Evolutionary conservation across 2,888 invertebrate species (phyloP), one percentile per base, ranked within the genome.

Genomic region (Celastrina argiolus): DNA sequence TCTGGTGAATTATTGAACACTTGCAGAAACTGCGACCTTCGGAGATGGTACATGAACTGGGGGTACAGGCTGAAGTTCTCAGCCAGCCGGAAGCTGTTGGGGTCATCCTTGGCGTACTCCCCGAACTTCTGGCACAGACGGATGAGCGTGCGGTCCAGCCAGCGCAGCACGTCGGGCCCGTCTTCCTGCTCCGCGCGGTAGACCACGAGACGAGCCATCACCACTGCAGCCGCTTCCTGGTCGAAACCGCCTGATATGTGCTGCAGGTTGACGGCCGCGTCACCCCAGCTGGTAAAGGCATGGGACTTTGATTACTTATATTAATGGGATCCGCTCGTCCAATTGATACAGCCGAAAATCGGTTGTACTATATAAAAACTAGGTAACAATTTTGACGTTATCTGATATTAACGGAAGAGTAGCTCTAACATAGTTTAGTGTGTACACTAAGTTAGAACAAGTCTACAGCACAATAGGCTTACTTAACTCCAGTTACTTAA

Each of bases 1-100:
- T 99, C 99, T 0, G 99, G 99, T 51, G 98, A 99, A 92, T 99
- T 99, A 91, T 99, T 99, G 92, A 99, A 99, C 59, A 99, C 99
- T 92, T 99, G 99, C 72, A 99, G 93, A 91, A 99, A 99, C 90
- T 99, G 99, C 31, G 99, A 99, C 74, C 99, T 94, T 56, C 99
- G 93, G 78, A 99, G 91, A 82, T 99, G 99, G 88, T 99, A 99
- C 99, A 99, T 99, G 87, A 99, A 99, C 89, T 99, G 99, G 56
- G 99, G 99, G 91, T 99, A 99, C 68, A 99, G 92, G 69, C 98
- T 97, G 90, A 99, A 99, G 90, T 98, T 99, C 82, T 99, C 99
- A 2, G 97, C 95, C 69, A 99, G 93, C 64, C 98, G 94, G 92
- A 99, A 99, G 73, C 98, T 98, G 81, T 96, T 97, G 16, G 98